Conservation (phyloP, 2,113 vertebrate genomes). For the Heliornis fulica region DNA sequence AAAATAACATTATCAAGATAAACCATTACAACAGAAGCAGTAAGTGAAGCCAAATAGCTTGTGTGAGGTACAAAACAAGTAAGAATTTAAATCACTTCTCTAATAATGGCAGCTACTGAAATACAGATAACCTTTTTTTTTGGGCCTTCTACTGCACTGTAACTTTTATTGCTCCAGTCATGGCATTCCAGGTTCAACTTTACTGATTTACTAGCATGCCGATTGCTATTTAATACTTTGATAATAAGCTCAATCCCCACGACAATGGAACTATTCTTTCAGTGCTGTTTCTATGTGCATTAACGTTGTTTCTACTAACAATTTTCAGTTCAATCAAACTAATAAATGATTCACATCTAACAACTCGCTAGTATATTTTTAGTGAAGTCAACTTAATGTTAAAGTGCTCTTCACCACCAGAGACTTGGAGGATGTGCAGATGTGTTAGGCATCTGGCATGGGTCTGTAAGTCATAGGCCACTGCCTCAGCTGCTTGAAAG, state of each 20-base stretch:
- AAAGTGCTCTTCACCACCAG: not conserved
- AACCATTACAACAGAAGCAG: not conserved
- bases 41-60: not conserved
- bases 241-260: not conserved
- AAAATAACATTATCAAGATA: not conserved
- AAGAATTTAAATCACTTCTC: not conserved
- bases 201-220: not conserved
- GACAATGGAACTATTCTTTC: not conserved
- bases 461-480: not conserved
- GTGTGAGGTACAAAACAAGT: too few relatives aligned
- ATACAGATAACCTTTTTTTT: not conserved
- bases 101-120: not conserved
- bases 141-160: not conserved
- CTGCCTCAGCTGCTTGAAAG: not conserved
- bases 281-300: not conserved
- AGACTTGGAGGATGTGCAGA: not conserved
- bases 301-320: not conserved
- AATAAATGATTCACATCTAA: not conserved
- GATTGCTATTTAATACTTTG: not conserved
- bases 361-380: not conserved
- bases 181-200: not conserved
- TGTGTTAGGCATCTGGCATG: not conserved
- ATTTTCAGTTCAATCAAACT: not conserved
- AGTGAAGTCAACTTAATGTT: not conserved
- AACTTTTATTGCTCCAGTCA: not conserved